These are phyloP conservation scores for Tiliqua scincoides DNA, from an alignment of 2,113 vertebrate genomes.

Conservation along the genomic window DNA sequence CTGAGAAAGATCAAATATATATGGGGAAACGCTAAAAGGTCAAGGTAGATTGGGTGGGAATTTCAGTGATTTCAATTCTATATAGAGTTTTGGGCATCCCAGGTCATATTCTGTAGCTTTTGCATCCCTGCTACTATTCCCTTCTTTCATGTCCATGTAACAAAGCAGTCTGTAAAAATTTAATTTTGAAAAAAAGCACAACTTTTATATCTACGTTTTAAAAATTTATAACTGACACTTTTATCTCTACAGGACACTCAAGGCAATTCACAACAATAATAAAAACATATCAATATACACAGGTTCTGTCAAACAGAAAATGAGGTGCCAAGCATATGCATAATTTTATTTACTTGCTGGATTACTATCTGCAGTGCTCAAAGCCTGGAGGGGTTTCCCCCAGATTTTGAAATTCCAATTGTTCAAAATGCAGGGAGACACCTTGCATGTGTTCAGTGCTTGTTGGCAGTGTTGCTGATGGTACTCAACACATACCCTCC, in stretches of 20 bases:
- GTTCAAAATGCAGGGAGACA: too few species aligned
- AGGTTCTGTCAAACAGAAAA: background rate
- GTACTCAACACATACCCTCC: too few species aligned
- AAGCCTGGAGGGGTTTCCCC: too few species aligned
- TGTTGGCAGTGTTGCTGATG: too few species aligned
- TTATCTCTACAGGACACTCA: background rate
- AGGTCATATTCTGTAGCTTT: background rate
- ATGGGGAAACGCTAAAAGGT: background rate
- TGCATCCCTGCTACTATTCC: background rate
- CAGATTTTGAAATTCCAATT: too few species aligned
- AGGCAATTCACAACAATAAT: background rate
- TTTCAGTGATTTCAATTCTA: too few species aligned
- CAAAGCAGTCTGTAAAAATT: background rate
- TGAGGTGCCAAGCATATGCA: background rate
- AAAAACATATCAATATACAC: background rate
- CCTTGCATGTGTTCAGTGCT: too few species aligned
- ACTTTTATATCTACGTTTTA: background rate
- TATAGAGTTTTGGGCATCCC: background rate
- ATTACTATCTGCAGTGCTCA: too few species aligned
- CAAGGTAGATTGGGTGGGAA: background rate
- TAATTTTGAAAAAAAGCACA: background rate
- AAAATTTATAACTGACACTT: background rate
- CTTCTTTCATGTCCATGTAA: background rate
- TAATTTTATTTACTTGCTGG: background rate
- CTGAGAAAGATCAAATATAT: background rate